Conservation (phyloP, 2,113 vertebrate species). For the Mesembrinibis cayennensis region DNA sequence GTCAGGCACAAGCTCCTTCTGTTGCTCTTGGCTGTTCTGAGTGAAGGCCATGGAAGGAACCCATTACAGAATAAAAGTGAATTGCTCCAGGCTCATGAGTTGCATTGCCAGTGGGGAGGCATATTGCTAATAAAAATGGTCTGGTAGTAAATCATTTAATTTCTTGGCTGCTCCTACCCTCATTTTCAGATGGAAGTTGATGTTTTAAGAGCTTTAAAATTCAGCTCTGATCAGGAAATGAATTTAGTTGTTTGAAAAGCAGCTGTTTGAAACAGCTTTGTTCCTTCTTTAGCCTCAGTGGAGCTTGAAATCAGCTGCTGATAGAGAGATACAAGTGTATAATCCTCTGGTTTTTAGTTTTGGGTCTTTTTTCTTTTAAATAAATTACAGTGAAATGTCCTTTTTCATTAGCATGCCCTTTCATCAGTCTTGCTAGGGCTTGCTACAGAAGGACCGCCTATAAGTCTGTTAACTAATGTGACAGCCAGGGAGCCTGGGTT, state of each 20-base stretch:
- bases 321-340: not conserved
- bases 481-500: not conserved
- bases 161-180: slow-evolving; percentile 18
- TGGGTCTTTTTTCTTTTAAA: not conserved
- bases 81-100: not conserved
- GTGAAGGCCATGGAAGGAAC: slow-evolving; percentile 34
- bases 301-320: slow-evolving; percentile 29
- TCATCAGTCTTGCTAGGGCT: not conserved
- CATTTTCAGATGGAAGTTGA: slow-evolving; percentile 25
- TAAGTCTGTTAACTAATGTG: not conserved
- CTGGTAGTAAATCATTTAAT: slow-evolving; percentile 31
- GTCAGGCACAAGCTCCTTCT: slow-evolving; percentile 47
- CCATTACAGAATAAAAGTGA: slow-evolving; percentile 18
- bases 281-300: not conserved
- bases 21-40: slow-evolving; percentile 44
- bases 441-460: not conserved
- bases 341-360: not conserved
- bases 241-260: slow-evolving; percentile 58
- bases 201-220: slow-evolving; percentile 46
- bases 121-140: slow-evolving; percentile 19
- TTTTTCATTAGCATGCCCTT: not conserved
- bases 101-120: slow-evolving; percentile 2
- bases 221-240: slow-evolving; percentile 36
- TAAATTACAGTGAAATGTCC: not conserved
- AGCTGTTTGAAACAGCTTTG: slow-evolving; percentile 45